Conservation (phyloP, 2,797 vertebrate species). For the Meda fulgida region DNA sequence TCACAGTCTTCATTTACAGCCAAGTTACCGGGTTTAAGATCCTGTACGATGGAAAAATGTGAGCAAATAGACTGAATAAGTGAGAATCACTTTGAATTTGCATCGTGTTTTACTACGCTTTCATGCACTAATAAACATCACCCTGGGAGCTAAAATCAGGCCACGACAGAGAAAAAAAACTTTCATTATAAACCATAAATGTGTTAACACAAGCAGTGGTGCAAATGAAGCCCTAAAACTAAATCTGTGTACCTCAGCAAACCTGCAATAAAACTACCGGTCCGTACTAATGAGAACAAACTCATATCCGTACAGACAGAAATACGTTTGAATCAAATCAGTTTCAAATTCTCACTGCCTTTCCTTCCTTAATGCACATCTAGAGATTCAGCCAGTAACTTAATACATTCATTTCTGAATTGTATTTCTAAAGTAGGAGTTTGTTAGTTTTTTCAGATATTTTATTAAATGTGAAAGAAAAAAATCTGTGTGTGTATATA, state of each 20-base stretch:
- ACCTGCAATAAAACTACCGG: conserved; percentile 32
- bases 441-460: too few species aligned
- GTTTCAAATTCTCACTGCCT: neutral
- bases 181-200: conserved; percentile 26
- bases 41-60: conserved; percentile 75
- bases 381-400: neutral
- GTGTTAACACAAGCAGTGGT: conserved; percentile 40
- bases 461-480: too few species aligned
- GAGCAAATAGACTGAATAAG: conserved; percentile 50
- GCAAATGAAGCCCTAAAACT: conserved; percentile 11
- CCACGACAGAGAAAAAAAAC: neutral
- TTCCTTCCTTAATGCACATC: neutral
- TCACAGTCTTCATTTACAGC: conserved; percentile 99
- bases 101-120: neutral
- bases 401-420: neutral
- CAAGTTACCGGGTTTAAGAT: conserved; percentile 97
- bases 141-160: neutral
- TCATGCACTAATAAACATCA: neutral
- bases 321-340: neutral
- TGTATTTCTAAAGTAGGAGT: too few species aligned
- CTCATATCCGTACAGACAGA: neutral
- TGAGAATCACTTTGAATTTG: neutral
- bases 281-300: conserved; percentile 29
- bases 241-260: neutral
- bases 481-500: too few species aligned